These are phyloP conservation scores for Agonopterix alstromeriana DNA, from an alignment of 2,888 invertebrate genomes.

Conservation along the genomic window DNA sequence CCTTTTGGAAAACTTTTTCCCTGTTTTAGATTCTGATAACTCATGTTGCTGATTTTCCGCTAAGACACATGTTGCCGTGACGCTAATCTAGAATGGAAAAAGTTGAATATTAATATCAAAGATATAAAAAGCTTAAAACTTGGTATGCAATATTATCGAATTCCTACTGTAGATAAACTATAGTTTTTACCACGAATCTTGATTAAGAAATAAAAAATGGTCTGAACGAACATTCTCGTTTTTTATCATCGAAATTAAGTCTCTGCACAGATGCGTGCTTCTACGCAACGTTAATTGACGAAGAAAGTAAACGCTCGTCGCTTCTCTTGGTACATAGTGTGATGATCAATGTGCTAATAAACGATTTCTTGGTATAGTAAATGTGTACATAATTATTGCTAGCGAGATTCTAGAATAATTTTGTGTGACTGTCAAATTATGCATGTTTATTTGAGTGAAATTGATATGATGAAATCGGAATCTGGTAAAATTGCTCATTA, in stretches of 20 bases:
- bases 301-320: constrained; percentile 5
- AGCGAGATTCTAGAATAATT: background rate
- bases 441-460: no score
- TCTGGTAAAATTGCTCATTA: no score
- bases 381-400: background rate
- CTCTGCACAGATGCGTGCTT: constrained; percentile 1
- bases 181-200: no score
- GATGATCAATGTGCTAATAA: constrained; percentile 4
- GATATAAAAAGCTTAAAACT: background rate
- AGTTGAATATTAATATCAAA: constrained; percentile 2
- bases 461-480: no score
- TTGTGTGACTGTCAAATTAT: no score
- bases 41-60: constrained; percentile 23
- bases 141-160: no score
- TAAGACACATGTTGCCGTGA: constrained; percentile 32
- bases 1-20: constrained; percentile 30
- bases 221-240: background rate
- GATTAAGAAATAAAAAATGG: no score
- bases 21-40: constrained; percentile 17
- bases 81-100: constrained; percentile 46
- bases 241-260: background rate
- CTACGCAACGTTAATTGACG: constrained; percentile 2
- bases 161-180: no score
- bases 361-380: constrained; percentile 1
- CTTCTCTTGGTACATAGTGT: constrained; percentile 1